Conservation (phyloP, 2,113 vertebrate species). For the Bos indicus region DNA sequence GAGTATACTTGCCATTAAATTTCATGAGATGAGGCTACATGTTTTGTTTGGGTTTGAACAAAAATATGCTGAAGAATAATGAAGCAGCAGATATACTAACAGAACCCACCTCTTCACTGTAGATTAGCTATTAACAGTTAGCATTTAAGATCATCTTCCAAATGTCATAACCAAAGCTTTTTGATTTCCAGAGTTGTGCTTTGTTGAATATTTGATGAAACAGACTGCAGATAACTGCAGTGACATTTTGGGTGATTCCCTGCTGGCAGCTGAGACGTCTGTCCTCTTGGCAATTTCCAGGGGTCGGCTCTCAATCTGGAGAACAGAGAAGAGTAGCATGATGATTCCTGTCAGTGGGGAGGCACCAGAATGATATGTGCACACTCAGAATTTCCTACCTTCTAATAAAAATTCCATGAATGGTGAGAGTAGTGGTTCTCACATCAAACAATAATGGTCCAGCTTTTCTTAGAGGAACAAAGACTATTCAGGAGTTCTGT, state of each 20-base stretch:
- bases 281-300: slow-evolving; percentile 52
- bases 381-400: not conserved
- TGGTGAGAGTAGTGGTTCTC: not conserved
- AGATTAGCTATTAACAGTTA: not conserved
- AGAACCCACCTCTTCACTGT: not conserved
- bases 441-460: not conserved
- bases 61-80: not conserved
- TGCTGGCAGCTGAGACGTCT: slow-evolving; percentile 48
- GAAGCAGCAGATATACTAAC: not conserved
- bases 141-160: not conserved
- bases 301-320: slow-evolving; percentile 27
- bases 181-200: slow-evolving; percentile 58
- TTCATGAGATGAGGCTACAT: not conserved
- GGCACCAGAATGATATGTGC: not conserved
- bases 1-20: not conserved
- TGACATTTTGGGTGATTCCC: slow-evolving; percentile 44
- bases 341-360: not conserved
- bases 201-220: slow-evolving; percentile 75
- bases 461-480: not conserved
- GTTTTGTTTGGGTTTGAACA: not conserved
- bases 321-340: not conserved
- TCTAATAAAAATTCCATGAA: not conserved
- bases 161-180: slow-evolving; percentile 9
- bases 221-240: slow-evolving; percentile 64
- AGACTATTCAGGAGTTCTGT: not conserved